Evolutionary conservation across 2,888 invertebrate species (phyloP).

Genomic region (Trypoxylon attenuatum): DNA sequence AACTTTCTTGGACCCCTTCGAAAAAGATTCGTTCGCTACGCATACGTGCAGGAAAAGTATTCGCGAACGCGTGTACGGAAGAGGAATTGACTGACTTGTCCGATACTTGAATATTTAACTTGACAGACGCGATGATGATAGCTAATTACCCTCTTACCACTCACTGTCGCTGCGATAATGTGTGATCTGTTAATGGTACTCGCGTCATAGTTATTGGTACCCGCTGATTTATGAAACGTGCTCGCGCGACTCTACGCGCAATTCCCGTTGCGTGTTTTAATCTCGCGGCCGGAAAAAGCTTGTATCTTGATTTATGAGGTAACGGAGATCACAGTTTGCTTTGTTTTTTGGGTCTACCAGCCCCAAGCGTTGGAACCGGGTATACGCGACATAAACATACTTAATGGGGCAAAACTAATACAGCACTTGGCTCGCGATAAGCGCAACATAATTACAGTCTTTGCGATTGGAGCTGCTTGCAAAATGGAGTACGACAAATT

Average conservation of each 20-base stretch:
- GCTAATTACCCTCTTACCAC: slow-evolving; percentile 13
- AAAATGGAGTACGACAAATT: too few relatives aligned
- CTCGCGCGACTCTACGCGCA: slow-evolving; percentile 4
- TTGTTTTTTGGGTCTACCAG: not conserved
- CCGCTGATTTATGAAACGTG: slow-evolving; percentile 26
- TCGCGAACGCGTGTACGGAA: slow-evolving; percentile 1
- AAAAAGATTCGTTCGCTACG: not conserved
- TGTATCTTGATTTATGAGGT: not conserved
- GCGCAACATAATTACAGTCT: too few relatives aligned
- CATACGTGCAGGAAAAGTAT: slow-evolving; percentile 1
- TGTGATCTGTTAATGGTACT: slow-evolving; percentile 31
- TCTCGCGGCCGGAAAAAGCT: not conserved
- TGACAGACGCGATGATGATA: slow-evolving; percentile 13
- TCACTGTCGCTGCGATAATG: not conserved
- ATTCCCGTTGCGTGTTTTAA: not conserved
- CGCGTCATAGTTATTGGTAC: slow-evolving; percentile 20
- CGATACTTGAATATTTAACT: slow-evolving; percentile 4
- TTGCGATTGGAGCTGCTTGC: too few relatives aligned
- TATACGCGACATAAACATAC: too few relatives aligned
- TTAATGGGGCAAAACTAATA: too few relatives aligned
- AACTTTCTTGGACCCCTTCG: slow-evolving; percentile 41
- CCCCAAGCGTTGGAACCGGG: not conserved
- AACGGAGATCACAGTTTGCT: not conserved
- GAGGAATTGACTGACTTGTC: too few relatives aligned
- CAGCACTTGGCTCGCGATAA: too few relatives aligned